These are phyloP conservation scores for Diabrotica virgifera DNA, from an alignment of 1,140 invertebrate species.

Conservation along the genomic window DNA sequence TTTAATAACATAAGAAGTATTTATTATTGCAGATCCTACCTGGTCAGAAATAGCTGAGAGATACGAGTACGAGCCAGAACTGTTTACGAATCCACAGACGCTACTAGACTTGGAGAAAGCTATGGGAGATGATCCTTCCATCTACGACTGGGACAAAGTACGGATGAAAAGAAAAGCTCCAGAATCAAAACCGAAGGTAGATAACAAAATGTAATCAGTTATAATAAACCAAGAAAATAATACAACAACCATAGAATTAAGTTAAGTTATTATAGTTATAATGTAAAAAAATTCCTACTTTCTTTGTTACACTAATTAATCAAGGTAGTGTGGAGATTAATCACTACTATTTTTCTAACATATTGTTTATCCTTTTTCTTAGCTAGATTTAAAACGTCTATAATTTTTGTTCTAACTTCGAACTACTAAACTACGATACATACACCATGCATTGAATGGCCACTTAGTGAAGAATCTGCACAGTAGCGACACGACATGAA, in stretches of 20 bases:
- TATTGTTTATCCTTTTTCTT: too few relatives aligned
- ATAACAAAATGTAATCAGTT: neutral
- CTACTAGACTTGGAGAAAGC: slow-evolving; percentile 13
- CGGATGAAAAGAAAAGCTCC: slow-evolving; percentile 7
- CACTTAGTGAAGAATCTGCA: too few relatives aligned
- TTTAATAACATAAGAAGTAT: too few relatives aligned
- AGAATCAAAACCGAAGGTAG: neutral
- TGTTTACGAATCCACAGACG: slow-evolving; percentile 24
- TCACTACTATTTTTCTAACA: too few relatives aligned
- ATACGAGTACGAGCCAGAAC: slow-evolving; percentile 39
- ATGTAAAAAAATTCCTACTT: neutral
- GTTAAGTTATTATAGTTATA: neutral
- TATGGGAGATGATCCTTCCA: slow-evolving; percentile 11
- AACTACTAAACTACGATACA: too few relatives aligned
- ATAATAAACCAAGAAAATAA: neutral
- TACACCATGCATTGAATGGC: too few relatives aligned
- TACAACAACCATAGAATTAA: neutral
- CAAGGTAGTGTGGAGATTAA: too few relatives aligned
- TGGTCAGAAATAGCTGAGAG: slow-evolving; percentile 37
- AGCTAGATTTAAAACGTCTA: too few relatives aligned
- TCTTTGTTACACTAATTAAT: neutral
- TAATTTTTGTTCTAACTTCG: too few relatives aligned
- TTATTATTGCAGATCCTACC: slow-evolving; percentile 26
- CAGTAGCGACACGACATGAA: too few relatives aligned
- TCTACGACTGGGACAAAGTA: slow-evolving; percentile 17